A percentile compares a stretch with the other conserved stretches of the same genome.
phyloP scores from a whole-genome alignment of 2,888 invertebrate genomes.

The Euplexia lucipara region DNA sequence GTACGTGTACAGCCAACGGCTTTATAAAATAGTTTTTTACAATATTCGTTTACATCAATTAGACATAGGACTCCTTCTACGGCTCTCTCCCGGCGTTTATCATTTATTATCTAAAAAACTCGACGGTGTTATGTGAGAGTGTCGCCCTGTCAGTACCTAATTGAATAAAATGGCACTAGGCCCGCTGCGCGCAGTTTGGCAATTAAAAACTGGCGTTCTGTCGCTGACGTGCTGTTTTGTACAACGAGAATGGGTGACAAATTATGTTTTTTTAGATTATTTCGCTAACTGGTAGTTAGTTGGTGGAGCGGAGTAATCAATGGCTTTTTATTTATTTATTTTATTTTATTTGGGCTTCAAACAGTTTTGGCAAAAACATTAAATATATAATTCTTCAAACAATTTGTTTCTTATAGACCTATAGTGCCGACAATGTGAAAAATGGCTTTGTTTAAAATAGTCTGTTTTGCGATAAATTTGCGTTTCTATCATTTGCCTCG shows the following conservation, averaged over 20 bases:
- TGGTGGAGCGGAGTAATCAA: slow-evolving; percentile 9
- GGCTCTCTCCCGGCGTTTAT: too few species aligned
- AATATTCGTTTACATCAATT: too few species aligned
- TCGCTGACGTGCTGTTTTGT: slow-evolving; percentile 51
- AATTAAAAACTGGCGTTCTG: slow-evolving; percentile 71
- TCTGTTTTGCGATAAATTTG: too few species aligned
- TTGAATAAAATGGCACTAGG: slow-evolving; percentile 73
- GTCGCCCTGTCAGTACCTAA: slow-evolving; percentile 66
- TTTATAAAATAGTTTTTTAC: too few species aligned
- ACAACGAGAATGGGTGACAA: slow-evolving; percentile 48
- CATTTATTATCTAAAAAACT: slow-evolving; percentile 48
- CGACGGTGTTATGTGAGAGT: slow-evolving; percentile 42
- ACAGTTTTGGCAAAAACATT: too few species aligned
- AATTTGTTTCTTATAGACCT: too few species aligned
- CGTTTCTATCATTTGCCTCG: too few species aligned
- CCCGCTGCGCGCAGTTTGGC: slow-evolving; percentile 67
- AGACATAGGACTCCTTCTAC: too few species aligned
- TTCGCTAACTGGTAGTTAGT: slow-evolving; percentile 25
- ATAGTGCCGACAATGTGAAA: too few species aligned
- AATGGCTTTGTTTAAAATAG: too few species aligned
- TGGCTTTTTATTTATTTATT: slow-evolving; percentile 7
- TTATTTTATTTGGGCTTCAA: neutral
- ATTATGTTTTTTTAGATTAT: slow-evolving; percentile 45
- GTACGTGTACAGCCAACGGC: too few species aligned
- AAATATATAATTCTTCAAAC: too few species aligned